Conservation (phyloP, 2,113 vertebrate species). For the Procavia capensis region DNA sequence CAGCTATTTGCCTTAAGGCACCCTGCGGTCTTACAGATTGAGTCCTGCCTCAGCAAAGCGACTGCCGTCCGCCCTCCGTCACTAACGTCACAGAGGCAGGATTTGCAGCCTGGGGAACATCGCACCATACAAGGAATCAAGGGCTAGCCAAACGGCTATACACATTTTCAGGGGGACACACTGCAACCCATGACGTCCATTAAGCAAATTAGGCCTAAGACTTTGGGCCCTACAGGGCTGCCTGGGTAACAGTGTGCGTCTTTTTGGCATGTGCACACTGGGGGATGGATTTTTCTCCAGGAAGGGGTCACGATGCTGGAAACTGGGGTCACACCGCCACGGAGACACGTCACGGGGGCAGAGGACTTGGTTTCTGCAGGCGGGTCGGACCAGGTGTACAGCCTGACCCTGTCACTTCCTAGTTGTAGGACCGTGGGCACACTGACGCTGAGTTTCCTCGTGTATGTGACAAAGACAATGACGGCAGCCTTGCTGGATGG, state of each 20-base stretch:
- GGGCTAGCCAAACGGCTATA: too few relatives aligned
- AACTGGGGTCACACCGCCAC: neutral
- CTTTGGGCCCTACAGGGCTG: neutral
- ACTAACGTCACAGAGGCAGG: too few relatives aligned
- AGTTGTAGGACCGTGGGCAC: conserved; percentile 9
- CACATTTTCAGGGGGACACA: too few relatives aligned
- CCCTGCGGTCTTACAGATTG: too few relatives aligned
- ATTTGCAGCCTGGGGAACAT: too few relatives aligned
- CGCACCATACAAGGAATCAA: too few relatives aligned
- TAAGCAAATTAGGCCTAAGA: neutral
- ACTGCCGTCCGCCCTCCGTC: too few relatives aligned
- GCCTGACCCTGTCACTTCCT: neutral
- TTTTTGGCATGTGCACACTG: neutral
- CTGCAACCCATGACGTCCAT: too few relatives aligned
- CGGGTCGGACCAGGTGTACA: neutral
- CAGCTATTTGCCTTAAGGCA: too few relatives aligned
- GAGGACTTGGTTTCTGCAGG: neutral
- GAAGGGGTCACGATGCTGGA: neutral
- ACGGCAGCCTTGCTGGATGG: neutral
- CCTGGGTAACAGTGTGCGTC: neutral
- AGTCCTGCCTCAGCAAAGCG: too few relatives aligned
- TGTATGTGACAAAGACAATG: neutral
- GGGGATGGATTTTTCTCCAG: neutral
- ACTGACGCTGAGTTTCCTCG: conserved; percentile 29
- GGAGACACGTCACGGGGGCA: neutral